Base-by-base conservation (phyloP, 2,888 invertebrate species). In the Trimorus sp. region DNA sequence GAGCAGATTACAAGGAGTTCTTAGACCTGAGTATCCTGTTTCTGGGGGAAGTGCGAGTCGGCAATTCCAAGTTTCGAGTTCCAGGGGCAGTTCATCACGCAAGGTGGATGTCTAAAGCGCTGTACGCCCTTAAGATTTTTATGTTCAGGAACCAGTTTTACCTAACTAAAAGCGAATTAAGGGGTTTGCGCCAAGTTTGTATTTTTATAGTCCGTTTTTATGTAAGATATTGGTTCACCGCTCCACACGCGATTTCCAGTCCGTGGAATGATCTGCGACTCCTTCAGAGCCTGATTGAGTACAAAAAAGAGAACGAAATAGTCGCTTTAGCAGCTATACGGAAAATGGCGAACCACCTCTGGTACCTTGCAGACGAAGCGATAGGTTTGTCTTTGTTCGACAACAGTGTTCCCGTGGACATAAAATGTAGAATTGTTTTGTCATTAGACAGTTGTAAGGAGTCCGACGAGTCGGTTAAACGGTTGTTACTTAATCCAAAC, bases 61-160 rank as follows among this genome's bases (percentile, higher is more conserved):
- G 26, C 42, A 42, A 38, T 16, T 37, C 84, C 49, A 79, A 84
- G 75, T 84, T 85, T 63, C 7, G 80, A 26, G 56, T 77, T 66
- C 85, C 86, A 68, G 85, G 83, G 45, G 86, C 84, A 7, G 82
- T 86, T 84, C 87, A 88, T 82, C 86, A 88, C 83, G 87, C 87
- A 60, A 68, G 85, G 69, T 87, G 86, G 86, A 87, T 88, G 86
- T 83, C 84, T 42, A 87, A 83, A 84, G 85, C 86, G 16, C 86
- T 88, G 81, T 87, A 87, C 78, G 73, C 79, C 8, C 59, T 86
- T 38, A 87, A 84, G 78, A 83, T 85, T 15, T 84, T 42, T 59
- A 49, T 85, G 54, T 76, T 84, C 73, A 74, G 75, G 26, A 38
- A 66, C 51, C 73, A 85, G 53, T 82, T 85, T 12, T 9, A 26